Conservation (phyloP, 2,797 vertebrate species). For the Epinephelus coioides region DNA sequence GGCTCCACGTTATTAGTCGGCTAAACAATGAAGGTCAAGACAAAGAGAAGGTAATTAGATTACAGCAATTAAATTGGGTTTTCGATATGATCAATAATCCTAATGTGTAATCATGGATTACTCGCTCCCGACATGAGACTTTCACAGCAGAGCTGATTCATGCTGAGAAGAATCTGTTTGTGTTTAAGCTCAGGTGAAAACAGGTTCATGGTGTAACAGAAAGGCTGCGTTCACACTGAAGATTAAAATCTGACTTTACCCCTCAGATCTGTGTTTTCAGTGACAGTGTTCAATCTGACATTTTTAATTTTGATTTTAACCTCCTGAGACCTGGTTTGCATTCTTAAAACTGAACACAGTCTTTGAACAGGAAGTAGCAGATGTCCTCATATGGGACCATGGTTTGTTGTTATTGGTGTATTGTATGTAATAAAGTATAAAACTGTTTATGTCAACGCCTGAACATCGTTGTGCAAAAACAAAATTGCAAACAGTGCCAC, state of each 20-base stretch:
- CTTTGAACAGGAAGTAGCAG: too few relatives aligned
- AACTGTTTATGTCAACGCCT: too few relatives aligned
- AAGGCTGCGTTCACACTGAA: background rate
- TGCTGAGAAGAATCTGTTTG: background rate
- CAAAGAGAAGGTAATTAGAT: slow-evolving; percentile 64
- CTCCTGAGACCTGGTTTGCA: too few relatives aligned
- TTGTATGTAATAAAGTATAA: too few relatives aligned
- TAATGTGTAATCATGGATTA: slow-evolving; percentile 53
- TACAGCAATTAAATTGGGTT: slow-evolving; percentile 60
- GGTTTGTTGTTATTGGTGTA: too few relatives aligned
- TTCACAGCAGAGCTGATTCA: background rate
- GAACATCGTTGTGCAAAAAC: too few relatives aligned
- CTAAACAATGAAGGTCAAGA: slow-evolving; percentile 65
- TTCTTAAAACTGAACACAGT: too few relatives aligned
- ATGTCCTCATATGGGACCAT: too few relatives aligned
- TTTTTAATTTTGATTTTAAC: background rate
- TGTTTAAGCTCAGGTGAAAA: background rate
- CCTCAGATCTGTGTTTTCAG: background rate
- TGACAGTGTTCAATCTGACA: background rate
- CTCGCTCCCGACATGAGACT: background rate
- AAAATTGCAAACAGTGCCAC: too few relatives aligned
- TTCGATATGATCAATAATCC: slow-evolving; percentile 64
- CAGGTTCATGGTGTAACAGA: background rate
- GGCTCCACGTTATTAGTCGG: slow-evolving; percentile 36
- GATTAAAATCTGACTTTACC: background rate